Percentiles rank a stretch among this genome's conserved stretches.
Evolutionary conservation across 2,888 invertebrate species (phyloP).

Genomic region (Dastarcus helophoroides): DNA sequence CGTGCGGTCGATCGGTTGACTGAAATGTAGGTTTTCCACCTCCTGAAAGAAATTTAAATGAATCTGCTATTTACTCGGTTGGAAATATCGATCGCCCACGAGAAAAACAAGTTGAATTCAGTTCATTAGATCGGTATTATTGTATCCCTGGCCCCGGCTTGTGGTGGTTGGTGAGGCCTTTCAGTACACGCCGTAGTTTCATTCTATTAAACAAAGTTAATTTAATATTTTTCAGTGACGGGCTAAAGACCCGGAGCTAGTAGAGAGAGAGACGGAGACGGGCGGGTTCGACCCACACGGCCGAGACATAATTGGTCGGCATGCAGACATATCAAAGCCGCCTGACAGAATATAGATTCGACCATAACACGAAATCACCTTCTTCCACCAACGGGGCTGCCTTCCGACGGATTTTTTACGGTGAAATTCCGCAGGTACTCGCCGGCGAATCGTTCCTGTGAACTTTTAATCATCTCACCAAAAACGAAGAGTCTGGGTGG

Average conservation of each 20-base stretch:
- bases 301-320: conserved; percentile 36
- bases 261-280: conserved; percentile 16
- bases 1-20: no score
- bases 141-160: no score
- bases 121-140: no score
- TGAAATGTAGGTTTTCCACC: no score
- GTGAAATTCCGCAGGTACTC: no score
- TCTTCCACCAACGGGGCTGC: conserved; percentile 10
- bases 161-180: background rate
- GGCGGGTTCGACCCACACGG: conserved; percentile 32
- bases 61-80: no score
- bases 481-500: no score
- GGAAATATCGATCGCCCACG: no score
- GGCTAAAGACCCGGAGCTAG: conserved; percentile 21
- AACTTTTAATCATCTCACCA: no score
- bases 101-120: no score
- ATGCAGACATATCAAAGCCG: conserved; percentile 25
- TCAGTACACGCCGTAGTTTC: conserved; percentile 10
- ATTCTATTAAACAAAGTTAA: conserved; percentile 23
- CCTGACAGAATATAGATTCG: conserved; percentile 26
- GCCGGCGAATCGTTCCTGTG: no score
- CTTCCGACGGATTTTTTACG: background rate
- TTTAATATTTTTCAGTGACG: conserved; percentile 29
- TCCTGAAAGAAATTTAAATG: no score
- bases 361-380: conserved; percentile 22